A percentile compares a stretch with the other conserved stretches of the same genome.
phyloP scores from a whole-genome alignment of 2,888 invertebrate genomes.

The Melikaiella ostensackeni region DNA sequence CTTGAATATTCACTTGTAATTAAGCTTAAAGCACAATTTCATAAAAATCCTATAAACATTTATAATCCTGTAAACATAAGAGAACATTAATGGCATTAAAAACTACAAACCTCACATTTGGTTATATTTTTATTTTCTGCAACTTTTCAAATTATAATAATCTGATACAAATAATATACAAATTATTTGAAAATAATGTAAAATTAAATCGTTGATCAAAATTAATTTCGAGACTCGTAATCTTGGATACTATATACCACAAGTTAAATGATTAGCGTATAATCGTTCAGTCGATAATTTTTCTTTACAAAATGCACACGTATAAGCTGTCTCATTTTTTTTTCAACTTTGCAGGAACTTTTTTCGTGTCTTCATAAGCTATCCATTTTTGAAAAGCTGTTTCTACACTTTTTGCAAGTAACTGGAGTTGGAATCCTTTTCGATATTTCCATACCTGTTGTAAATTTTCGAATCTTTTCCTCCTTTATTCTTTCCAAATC shows the following conservation, averaged over 20 bases:
- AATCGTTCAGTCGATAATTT: not conserved
- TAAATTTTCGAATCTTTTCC: no score
- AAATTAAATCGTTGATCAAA: not conserved
- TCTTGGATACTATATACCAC: not conserved
- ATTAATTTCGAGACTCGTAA: not conserved
- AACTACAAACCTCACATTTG: not conserved
- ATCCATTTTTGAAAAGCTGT: slow-evolving; percentile 66
- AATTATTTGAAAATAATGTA: no score
- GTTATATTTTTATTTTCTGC: not conserved
- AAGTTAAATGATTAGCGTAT: not conserved
- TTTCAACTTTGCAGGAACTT: slow-evolving; percentile 64
- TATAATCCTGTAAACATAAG: not conserved
- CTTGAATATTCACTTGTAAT: no score
- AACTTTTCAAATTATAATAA: not conserved
- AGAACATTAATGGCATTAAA: not conserved
- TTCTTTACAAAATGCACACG: not conserved
- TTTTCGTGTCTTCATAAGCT: slow-evolving; percentile 68
- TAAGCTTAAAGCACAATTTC: no score
- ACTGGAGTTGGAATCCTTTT: not conserved
- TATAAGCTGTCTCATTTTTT: slow-evolving; percentile 22
- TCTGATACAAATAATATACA: not conserved
- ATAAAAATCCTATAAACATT: not conserved
- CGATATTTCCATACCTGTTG: not conserved
- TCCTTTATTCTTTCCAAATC: no score
- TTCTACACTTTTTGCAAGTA: slow-evolving; percentile 59